These are phyloP conservation scores for Gavialis gangeticus DNA, from an alignment of 2,113 vertebrate genomes.

Conservation along the genomic window DNA sequence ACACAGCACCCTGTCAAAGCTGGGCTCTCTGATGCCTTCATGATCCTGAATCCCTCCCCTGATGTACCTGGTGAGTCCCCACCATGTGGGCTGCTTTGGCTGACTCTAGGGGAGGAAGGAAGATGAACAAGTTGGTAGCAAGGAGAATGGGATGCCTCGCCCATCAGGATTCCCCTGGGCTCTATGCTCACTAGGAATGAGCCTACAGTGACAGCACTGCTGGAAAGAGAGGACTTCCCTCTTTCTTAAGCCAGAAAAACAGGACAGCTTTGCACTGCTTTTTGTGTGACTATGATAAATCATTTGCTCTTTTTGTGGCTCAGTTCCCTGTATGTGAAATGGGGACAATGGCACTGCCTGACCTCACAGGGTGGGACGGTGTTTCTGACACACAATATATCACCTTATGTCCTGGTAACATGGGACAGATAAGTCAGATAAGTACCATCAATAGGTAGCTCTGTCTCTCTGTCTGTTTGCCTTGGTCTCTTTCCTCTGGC, in stretches of 20 bases:
- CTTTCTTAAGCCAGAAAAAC: background rate
- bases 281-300: background rate
- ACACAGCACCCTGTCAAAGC: slow-evolving; percentile 94
- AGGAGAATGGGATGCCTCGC: background rate
- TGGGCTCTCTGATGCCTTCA: slow-evolving; percentile 95
- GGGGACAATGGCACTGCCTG: too few species aligned
- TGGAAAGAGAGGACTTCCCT: background rate
- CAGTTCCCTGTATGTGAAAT: too few species aligned
- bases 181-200: background rate
- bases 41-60: slow-evolving; percentile 80
- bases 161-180: background rate
- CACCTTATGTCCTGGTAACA: too few species aligned
- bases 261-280: background rate
- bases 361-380: too few species aligned
- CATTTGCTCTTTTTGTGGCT: too few species aligned
- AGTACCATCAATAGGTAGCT: too few species aligned
- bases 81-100: accelerated
- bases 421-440: too few species aligned
- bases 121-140: background rate
- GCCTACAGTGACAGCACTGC: background rate
- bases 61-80: slow-evolving; percentile 83
- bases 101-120: background rate
- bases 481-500: background rate
- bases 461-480: too few species aligned
- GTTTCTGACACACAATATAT: too few species aligned